Evolutionary conservation across 2,113 vertebrate genomes (phyloP), one percentile per base, ranked within the genome.

Genomic region (Sorex fumeus): DNA sequence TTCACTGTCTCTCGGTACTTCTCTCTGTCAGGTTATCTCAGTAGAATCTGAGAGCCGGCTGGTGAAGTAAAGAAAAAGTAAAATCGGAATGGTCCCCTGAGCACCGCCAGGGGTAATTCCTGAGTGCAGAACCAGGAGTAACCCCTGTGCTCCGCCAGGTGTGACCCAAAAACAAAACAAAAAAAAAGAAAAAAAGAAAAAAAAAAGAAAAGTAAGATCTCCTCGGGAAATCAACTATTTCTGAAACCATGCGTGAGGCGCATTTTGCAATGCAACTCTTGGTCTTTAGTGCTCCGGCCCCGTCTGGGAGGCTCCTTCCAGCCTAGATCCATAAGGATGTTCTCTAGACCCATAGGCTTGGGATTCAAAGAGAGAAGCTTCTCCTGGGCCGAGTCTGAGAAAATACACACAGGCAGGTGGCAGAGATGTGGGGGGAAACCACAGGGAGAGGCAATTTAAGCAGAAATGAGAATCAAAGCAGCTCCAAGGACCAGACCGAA

Each of bases 361-460:
- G 21, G 76, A 67, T 67, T 12, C 77, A 60, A 78, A 88, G 77
- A 34, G 36, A 34, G 34, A 70, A 92, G 45, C 50, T 8, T 28
- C 28, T 34, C 19, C 47, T 75, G 83, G 34, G 30, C 77, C 57
- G 86, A 95, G 72, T 40, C 32, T 60, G 30, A 12, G 47, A 67
- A 92, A 88, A 82, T 78, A 16, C n/a, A 84, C 67, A 88, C 18
- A 67, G 45, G 27, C 69, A 6, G 10, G 47, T 72, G 78, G 50
- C 64, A 69, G 43, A 71, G 75, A 23, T 32, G 21, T 70, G 18
- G 16, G 21, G 60, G 62, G 21, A 57, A 83, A 74, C 28, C 4
- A 43, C 21, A 36, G 81, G 34, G 12, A 9, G n/a, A 67, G 19
- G 2, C 36, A 53, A 23, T 34, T 27, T 9, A 78, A 66, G 36